Conservation (phyloP, 2,888 invertebrate genomes). For the Crossocerus cetratus region DNA sequence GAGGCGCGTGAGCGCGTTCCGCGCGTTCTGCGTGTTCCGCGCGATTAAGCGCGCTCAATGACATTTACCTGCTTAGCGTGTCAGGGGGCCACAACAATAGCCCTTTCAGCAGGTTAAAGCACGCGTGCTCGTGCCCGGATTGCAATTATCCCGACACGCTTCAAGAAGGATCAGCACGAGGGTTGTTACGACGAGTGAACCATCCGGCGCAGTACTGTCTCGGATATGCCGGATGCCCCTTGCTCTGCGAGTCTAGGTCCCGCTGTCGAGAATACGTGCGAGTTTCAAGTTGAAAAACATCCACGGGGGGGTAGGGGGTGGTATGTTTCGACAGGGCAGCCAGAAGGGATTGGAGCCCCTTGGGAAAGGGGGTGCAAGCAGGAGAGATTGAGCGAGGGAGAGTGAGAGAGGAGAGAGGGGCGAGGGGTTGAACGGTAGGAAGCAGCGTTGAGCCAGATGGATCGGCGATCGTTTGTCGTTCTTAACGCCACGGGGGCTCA, state of each 20-base stretch:
- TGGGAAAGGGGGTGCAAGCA: slow-evolving; percentile 29
- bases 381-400: neutral
- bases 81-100: slow-evolving; percentile 32
- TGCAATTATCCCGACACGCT: slow-evolving; percentile 53
- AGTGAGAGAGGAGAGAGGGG: slow-evolving; percentile 3
- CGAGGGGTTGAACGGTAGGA: slow-evolving; percentile 43
- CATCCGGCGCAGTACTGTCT: slow-evolving; percentile 6
- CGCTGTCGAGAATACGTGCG: slow-evolving; percentile 3
- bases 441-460: slow-evolving; percentile 75
- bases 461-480: slow-evolving; percentile 77
- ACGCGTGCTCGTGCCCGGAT: slow-evolving; percentile 28
- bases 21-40: no score
- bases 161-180: slow-evolving; percentile 31
- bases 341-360: slow-evolving; percentile 45
- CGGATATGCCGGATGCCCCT: no score
- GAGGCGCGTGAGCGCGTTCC: slow-evolving; percentile 10
- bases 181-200: slow-evolving; percentile 27
- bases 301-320: slow-evolving; percentile 30
- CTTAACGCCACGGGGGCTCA: slow-evolving; percentile 72
- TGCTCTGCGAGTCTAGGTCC: neutral
- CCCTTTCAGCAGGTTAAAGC: slow-evolving; percentile 42
- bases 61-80: slow-evolving; percentile 34
- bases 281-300: slow-evolving; percentile 46
- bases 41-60: slow-evolving; percentile 26
- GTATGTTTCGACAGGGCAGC: slow-evolving; percentile 34